Evolutionary conservation across 2,797 vertebrate species (phyloP), one percentile per base, ranked within the genome.

Genomic region (Micrastur ruficollis): DNA sequence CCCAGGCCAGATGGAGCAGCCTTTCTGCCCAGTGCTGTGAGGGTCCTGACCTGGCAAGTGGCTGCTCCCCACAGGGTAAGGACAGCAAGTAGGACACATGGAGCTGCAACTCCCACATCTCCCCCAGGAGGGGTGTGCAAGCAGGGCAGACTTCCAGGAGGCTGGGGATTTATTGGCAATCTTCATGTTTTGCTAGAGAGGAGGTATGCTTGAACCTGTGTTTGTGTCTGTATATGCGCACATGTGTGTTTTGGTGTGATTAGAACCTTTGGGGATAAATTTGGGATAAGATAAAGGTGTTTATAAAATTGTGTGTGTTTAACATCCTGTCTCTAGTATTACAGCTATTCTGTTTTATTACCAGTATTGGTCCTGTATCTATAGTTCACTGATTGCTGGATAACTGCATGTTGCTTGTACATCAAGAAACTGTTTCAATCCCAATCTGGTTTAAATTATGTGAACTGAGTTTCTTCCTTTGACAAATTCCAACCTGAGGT

Each of bases 31-130:
- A 4, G 15, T 21, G 40, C 19, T 3, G 1, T 19, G 20, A 22
- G n/a, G 3, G 12, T 42, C 65, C 55, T 52, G 40, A 26, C 22
- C 55, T 2, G 2, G 34, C 2, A 6, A 34, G 36, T 8, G 32
- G 25, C 6, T 67, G 25, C 14, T 85, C 20, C 61, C 6, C 1
- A 1, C 0, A 0, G 12, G 5, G 3, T 3, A 13, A 23, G 36
- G 27, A 42, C 22, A 46, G 22, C 13, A 52, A 65, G 20, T 34
- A 36, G 42, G n/a, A 29, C 11, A 8, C 23, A 2, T 1, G 5
- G 36, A 66, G 23, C n/a, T 52, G 31, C 4, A 6, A 5, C 12
- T 79, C 10, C 23, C 50, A 46, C 44, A 34, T 49, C 15, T 59
- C 38, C 32, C 52, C 31, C 7, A 15, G 42, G 12, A 74, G 8